These are phyloP conservation scores for Andrena marginata DNA, from an alignment of 2,888 invertebrate genomes.

Conservation along the genomic window DNA sequence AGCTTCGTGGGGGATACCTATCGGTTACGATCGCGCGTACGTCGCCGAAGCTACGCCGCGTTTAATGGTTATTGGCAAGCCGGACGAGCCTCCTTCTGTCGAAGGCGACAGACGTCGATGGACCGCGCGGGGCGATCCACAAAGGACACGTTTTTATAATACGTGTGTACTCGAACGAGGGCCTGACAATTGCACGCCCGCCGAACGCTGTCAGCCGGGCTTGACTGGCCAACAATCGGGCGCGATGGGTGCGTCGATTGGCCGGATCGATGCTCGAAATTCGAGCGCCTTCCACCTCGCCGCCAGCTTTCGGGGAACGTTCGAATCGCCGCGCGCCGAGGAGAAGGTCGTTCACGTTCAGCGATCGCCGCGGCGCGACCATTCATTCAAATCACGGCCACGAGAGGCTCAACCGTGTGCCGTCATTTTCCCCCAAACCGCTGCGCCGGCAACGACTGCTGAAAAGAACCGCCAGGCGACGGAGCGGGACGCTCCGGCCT, in stretches of 20 bases:
- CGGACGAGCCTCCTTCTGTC: conserved; percentile 57
- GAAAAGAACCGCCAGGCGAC: background rate
- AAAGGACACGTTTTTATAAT: conserved; percentile 60
- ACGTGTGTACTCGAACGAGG: conserved; percentile 42
- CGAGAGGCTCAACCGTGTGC: background rate
- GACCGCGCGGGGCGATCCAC: conserved; percentile 30
- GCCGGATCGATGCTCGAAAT: conserved; percentile 38
- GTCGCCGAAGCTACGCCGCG: conserved; percentile 5
- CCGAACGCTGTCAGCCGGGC: conserved; percentile 36
- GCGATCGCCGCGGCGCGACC: conserved; percentile 7
- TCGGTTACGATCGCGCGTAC: background rate
- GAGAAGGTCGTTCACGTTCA: conserved; percentile 42
- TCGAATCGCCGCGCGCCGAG: background rate
- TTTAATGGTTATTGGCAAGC: conserved; percentile 53
- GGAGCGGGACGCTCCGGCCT: background rate
- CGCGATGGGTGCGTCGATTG: background rate
- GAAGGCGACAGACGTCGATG: conserved; percentile 62
- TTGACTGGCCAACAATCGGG: conserved; percentile 61
- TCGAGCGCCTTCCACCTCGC: conserved; percentile 19
- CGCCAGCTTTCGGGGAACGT: conserved; percentile 30
- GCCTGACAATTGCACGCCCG: conserved; percentile 59
- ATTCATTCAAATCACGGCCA: conserved; percentile 2
- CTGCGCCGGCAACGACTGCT: background rate
- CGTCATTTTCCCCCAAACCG: background rate
- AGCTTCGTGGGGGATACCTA: background rate